Conservation (phyloP, 1,140 invertebrate species). For the Musca domestica region DNA sequence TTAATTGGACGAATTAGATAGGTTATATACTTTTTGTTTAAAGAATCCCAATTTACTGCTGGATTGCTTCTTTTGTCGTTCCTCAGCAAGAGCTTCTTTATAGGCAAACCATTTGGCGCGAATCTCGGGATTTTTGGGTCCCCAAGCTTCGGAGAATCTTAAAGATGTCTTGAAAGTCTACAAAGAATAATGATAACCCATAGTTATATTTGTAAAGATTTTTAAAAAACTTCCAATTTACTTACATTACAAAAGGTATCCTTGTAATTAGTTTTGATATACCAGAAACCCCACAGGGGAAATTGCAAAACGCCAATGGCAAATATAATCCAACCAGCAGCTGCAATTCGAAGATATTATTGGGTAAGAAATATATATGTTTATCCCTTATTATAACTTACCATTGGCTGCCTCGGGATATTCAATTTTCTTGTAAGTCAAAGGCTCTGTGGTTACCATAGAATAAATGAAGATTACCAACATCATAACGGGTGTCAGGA, state of each 20-base stretch:
- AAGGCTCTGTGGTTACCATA: constrained; percentile 56
- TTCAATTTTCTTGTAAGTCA: constrained; percentile 56
- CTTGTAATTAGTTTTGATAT: constrained; percentile 31
- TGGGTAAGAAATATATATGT: too few relatives aligned
- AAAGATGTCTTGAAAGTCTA: constrained; percentile 59
- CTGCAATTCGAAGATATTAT: constrained; percentile 26
- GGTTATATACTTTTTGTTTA: constrained; percentile 40
- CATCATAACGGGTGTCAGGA: constrained; percentile 71
- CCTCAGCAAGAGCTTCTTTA: constrained; percentile 52
- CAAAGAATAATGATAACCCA: constrained; percentile 3
- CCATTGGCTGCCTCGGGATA: constrained; percentile 55
- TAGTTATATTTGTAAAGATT: not conserved
- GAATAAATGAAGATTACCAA: constrained; percentile 68
- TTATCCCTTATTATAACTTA: constrained; percentile 26
- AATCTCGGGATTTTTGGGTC: constrained; percentile 58
- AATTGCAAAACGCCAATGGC: constrained; percentile 55
- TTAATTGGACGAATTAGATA: constrained; percentile 26
- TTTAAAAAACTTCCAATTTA: constrained; percentile 38
- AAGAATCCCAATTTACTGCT: constrained; percentile 40
- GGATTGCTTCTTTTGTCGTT: constrained; percentile 27
- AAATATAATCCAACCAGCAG: constrained; percentile 56
- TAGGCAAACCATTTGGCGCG: constrained; percentile 60
- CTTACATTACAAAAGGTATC: constrained; percentile 46
- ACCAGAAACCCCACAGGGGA: constrained; percentile 55
- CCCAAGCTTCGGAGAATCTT: constrained; percentile 59